phyloP scores from a whole-genome alignment of 2,888 invertebrate genomes.

The Toxonevra muliebris region DNA sequence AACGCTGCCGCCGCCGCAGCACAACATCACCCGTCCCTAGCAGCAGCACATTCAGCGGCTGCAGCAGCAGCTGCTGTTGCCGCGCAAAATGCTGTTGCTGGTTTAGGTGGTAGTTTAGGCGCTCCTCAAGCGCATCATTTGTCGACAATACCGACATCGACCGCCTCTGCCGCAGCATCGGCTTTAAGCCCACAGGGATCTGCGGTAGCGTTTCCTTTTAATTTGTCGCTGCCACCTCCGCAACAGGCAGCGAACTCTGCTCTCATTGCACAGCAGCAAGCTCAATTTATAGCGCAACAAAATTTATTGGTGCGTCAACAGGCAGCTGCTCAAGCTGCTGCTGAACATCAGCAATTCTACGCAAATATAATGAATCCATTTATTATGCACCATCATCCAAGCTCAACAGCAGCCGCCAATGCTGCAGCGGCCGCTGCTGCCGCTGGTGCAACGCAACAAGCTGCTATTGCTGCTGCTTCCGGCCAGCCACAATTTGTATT shows the following conservation, averaged over 20 bases:
- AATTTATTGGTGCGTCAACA: slow-evolving; percentile 74
- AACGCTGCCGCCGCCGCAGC: slow-evolving; percentile 39
- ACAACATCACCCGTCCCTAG: slow-evolving; percentile 46
- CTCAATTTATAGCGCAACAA: slow-evolving; percentile 75
- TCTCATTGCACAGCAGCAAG: slow-evolving; percentile 68
- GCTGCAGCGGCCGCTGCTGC: slow-evolving; percentile 31
- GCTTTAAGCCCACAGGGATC: slow-evolving; percentile 43
- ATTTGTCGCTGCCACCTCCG: slow-evolving; percentile 60
- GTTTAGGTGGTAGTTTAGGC: slow-evolving; percentile 37
- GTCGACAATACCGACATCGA: slow-evolving; percentile 34
- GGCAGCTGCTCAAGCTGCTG: slow-evolving; percentile 68
- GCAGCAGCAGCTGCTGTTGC: slow-evolving; percentile 41
- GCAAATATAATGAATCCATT: slow-evolving; percentile 51
- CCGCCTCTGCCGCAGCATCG: slow-evolving; percentile 43
- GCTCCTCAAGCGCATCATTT: slow-evolving; percentile 28
- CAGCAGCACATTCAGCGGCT: slow-evolving; percentile 53
- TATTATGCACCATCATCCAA: slow-evolving; percentile 51
- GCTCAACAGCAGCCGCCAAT: slow-evolving; percentile 46
- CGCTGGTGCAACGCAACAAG: background rate
- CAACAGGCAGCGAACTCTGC: slow-evolving; percentile 57
- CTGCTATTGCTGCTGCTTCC: slow-evolving; percentile 39
- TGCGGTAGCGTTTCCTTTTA: slow-evolving; percentile 53
- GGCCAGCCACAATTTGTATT: slow-evolving; percentile 62
- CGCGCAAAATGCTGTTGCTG: slow-evolving; percentile 42
- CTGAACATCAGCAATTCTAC: slow-evolving; percentile 56